These are phyloP conservation scores for Sebastolobus altivelis DNA, from an alignment of 2,797 vertebrate species.

Conservation along the genomic window DNA sequence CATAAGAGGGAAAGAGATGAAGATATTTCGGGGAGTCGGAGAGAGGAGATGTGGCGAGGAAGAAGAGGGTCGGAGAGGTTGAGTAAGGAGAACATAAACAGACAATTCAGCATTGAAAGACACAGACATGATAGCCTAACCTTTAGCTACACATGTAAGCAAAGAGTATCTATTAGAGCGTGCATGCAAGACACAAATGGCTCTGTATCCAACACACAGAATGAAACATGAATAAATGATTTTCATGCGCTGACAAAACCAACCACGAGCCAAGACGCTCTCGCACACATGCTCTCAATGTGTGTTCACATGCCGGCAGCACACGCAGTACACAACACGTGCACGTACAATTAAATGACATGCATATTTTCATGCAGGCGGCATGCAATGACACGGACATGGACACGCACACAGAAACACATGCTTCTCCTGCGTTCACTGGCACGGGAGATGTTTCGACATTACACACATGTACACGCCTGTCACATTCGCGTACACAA, in stretches of 20 bases:
- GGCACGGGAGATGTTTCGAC: conserved; percentile 26
- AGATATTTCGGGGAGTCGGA: conserved; percentile 11
- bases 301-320: conserved; percentile 44
- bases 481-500: conserved; percentile 14
- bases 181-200: conserved; percentile 47
- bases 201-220: conserved; percentile 41
- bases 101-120: conserved; percentile 5
- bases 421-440: conserved; percentile 9
- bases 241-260: conserved; percentile 69
- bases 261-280: conserved; percentile 42
- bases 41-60: conserved; percentile 5
- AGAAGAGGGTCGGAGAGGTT: not conserved
- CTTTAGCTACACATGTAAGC: conserved; percentile 45
- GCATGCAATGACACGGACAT: conserved; percentile 53
- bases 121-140: conserved; percentile 33
- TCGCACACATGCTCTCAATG: conserved; percentile 31
- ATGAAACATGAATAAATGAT: conserved; percentile 76
- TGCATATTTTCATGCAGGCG: conserved; percentile 59
- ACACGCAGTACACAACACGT: conserved; percentile 17
- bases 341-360: conserved; percentile 62
- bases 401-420: conserved; percentile 42
- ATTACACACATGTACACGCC: conserved; percentile 31
- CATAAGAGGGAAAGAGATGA: conserved; percentile 12
- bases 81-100: conserved; percentile 28
- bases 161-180: conserved; percentile 43